Base-by-base conservation (phyloP, 1,140 invertebrate species). In the Zaprionus davidi region DNA sequence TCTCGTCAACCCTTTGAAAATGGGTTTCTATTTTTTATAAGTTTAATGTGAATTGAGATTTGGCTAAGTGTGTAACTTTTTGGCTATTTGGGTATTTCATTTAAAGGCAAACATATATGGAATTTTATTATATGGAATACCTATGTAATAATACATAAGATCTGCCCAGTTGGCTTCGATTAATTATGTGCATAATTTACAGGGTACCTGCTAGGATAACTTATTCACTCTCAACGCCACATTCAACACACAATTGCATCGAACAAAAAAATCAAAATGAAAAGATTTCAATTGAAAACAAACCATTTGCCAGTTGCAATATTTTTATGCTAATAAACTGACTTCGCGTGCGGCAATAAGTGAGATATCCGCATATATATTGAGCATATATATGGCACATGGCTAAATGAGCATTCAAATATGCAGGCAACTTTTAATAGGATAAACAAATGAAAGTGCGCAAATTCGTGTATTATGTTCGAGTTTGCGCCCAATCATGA, bases 311-410 rank as follows among this genome's bases (percentile, higher is more conserved):
- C 53, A 26, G 12, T 28, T 31, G 12, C 22, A 28, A 6, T 31
- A 17, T 11, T 56, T 28, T 28, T 56, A 56, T 56, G 22, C 20
- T 51, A 51, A 51, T 51, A 51, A 51, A 51, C 46, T 51, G 46
- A 51, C 46, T 51, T 51, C 12, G 46, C 46, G 7, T 24, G 11
- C 20, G 46, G 46, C 46, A 49, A 22, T 49, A 49, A 49, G 46
- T 22, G 46, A 51, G 11, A 22, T 51, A 22, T 51, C 3, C 11
- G 1, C 2, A 4, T 12, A 12, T 22, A 49, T 12, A 49, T 12
- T 13, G 17, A 12, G 17, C 24, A 51, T 24, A 46, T 51, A 17
- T 51, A 20, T 20, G n/a, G n/a, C n/a, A 51, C 20, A n/a, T 15
- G 38, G 5, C 13, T n/a, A 41, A 15, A 41, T 11, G 17, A 51